Evolutionary conservation across 1,140 invertebrate genomes (phyloP).

Genomic region (Drosophila biarmipes): DNA sequence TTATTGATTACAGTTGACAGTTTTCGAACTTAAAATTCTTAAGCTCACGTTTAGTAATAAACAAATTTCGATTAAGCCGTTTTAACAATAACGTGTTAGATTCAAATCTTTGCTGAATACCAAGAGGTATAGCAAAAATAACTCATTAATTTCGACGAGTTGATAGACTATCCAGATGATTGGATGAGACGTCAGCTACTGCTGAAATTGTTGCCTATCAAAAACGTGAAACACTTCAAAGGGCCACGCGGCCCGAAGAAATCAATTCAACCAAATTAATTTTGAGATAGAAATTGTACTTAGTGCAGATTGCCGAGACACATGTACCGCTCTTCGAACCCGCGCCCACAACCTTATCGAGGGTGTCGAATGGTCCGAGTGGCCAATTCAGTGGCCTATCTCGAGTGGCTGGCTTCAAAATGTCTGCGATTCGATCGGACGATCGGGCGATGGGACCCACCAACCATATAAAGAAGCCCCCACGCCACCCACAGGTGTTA

Average conservation of each 20-base stretch:
- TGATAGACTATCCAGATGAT: slow-evolving; percentile 11
- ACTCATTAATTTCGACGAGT: background rate
- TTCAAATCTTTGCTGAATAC: slow-evolving; percentile 3
- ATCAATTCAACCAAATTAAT: slow-evolving; percentile 32
- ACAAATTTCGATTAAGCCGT: background rate
- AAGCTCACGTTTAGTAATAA: background rate
- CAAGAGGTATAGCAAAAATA: slow-evolving; percentile 1
- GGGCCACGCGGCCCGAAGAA: slow-evolving; percentile 28
- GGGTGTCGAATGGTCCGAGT: slow-evolving; percentile 29
- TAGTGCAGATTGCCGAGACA: slow-evolving; percentile 28
- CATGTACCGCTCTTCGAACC: slow-evolving; percentile 30
- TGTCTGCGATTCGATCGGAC: slow-evolving; percentile 42
- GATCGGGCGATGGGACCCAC: slow-evolving; percentile 16
- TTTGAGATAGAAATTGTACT: slow-evolving; percentile 37
- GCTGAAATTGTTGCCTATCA: slow-evolving; percentile 4
- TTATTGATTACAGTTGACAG: background rate
- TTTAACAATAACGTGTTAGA: background rate
- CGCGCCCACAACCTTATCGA: slow-evolving; percentile 21
- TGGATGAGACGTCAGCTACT: slow-evolving; percentile 9
- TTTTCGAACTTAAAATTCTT: no score
- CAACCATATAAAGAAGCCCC: slow-evolving; percentile 51
- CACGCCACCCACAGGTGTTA: slow-evolving; percentile 17
- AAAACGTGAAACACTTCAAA: slow-evolving; percentile 22
- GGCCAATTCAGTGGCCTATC: slow-evolving; percentile 53
- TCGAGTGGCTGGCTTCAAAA: slow-evolving; percentile 52